Conservation (phyloP, 2,797 vertebrate genomes). For the Sebastes minor region DNA sequence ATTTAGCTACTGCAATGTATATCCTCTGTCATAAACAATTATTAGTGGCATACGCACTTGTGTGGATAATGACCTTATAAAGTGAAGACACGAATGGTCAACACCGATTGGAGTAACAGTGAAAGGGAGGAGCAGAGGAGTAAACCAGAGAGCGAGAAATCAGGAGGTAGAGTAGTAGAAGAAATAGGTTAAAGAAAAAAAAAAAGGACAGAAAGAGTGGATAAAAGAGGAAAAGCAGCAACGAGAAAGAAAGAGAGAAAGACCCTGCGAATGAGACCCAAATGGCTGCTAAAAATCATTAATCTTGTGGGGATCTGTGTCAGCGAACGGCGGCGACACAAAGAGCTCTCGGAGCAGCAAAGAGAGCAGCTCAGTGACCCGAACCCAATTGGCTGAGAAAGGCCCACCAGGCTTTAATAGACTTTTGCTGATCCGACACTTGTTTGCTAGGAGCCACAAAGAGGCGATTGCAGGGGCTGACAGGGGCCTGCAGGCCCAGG, state of each 20-base stretch:
- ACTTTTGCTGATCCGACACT: conserved; percentile 99
- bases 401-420: conserved; percentile 99
- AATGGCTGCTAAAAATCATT: conserved; percentile 93
- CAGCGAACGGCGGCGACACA: conserved; percentile 91
- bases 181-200: conserved; percentile 50
- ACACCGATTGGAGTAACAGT: conserved; percentile 24
- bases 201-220: conserved; percentile 38
- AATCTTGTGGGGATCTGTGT: conserved; percentile 95
- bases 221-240: conserved; percentile 49
- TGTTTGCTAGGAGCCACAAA: conserved; percentile 99
- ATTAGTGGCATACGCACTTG: not conserved
- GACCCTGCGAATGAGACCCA: conserved; percentile 73
- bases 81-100: conserved; percentile 5
- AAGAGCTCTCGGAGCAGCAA: conserved; percentile 91
- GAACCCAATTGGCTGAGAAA: conserved; percentile 99
- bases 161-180: conserved; percentile 9
- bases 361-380: conserved; percentile 99
- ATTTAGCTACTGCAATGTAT: not conserved
- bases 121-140: conserved; percentile 21
- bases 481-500: conserved; percentile 93
- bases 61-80: conserved; percentile 26
- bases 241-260: conserved; percentile 56
- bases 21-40: not conserved
- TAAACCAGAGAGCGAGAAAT: conserved; percentile 25
- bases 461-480: conserved; percentile 97